Evolutionary conservation across 2,888 invertebrate genomes (phyloP), one percentile per base, ranked within the genome.

Genomic region (Kuschelorhynchus macadamiae): DNA sequence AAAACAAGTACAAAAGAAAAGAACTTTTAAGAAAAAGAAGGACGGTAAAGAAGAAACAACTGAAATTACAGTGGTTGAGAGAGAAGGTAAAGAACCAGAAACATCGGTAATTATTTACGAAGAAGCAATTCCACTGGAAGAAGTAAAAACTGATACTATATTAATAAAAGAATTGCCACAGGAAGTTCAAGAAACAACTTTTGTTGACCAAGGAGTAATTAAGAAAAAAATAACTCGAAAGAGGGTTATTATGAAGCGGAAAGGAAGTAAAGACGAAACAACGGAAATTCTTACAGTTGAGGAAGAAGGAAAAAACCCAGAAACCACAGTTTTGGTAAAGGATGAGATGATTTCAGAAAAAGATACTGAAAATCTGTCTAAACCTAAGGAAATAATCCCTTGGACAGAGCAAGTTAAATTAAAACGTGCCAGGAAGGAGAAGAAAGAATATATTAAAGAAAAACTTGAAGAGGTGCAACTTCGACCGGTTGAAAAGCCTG

Each of bases 221-320:
- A 77, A 77, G 75, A 67, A 66, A 20, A 74, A 71, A 44, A 49
- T 68, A 41, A 59, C 72, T 20, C 71, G 72, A 42, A 75, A 71
- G 33, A 61, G 85, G 61, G 78, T 84, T 1, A 85, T 87, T 11
- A 86, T 85, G 70, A 86, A 85, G 72, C 78, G 82, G 1, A 76
- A 81, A 44, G 82, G 81, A 68, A 70, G 78, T 46, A 81, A 81
- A 74, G 78, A 79, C 69, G 82, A 83, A 76, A 75, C 74, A 16
- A 76, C 83, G 8, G 79, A 82, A 74, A 81, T 82, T 30, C 67
- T 71, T 4, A 75, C 76, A 14, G 74, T 74, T 8, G 74, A 76
- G 68, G 75, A 76, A 70, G 71, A 75, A 56, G 77, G 75, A 53
- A 46, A 69, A 70, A 41, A 67, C 67, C 70, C 49, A 20, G 44